These are phyloP conservation scores for Sebastes baramenuke DNA, from an alignment of 2,797 vertebrate species.

Conservation along the genomic window DNA sequence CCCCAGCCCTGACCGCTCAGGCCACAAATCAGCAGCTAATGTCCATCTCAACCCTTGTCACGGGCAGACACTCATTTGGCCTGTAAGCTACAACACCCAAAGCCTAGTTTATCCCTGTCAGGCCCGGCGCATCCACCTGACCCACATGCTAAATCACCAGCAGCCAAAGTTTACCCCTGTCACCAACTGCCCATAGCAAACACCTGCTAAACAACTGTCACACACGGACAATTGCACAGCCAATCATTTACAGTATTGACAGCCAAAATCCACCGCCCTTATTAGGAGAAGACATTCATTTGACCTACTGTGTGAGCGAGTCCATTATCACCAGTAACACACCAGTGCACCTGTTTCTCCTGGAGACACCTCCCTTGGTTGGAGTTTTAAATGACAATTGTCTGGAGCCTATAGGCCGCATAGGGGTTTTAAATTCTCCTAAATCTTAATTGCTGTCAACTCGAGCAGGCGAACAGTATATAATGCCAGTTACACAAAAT, in stretches of 20 bases:
- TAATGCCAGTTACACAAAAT: conserved; percentile 32
- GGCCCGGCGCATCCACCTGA: conserved; percentile 71
- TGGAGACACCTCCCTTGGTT: conserved; percentile 25
- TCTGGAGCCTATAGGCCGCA: conserved; percentile 44
- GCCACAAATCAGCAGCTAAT: conserved; percentile 80
- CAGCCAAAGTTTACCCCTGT: conserved; percentile 72
- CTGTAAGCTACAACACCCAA: conserved; percentile 64
- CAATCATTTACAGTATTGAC: conserved; percentile 72
- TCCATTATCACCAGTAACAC: conserved; percentile 70
- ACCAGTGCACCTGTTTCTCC: conserved; percentile 51
- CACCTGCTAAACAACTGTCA: conserved; percentile 75
- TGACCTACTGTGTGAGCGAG: conserved; percentile 55
- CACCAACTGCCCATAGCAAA: conserved; percentile 70
- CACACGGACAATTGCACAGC: conserved; percentile 64
- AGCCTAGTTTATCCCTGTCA: conserved; percentile 76
- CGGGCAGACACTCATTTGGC: conserved; percentile 77
- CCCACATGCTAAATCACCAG: conserved; percentile 74
- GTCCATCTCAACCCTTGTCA: conserved; percentile 78
- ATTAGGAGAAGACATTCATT: conserved; percentile 72
- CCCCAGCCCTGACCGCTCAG: conserved; percentile 72
- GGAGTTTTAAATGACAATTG: conserved; percentile 39
- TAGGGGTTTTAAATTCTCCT: conserved; percentile 26
- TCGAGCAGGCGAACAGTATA: conserved; percentile 29
- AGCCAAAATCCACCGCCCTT: conserved; percentile 63
- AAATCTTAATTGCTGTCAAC: conserved; percentile 72